Percentiles rank a stretch among this genome's conserved stretches.
Conservation (phyloP, 2,113 vertebrate species). For the Oryctolagus cuniculus region mOryCun1.1 NC_091450.1:21182501-21183000, state of each 20-base stretch:
- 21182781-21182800: background rate
- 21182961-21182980: background rate
- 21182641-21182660: background rate
- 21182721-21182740: too few species aligned
- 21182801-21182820: background rate
- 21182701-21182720: background rate
- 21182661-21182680: background rate
- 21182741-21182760: background rate
- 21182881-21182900: background rate
- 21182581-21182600: background rate
- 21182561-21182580: background rate
- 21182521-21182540: background rate
- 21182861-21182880: background rate
- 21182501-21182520: background rate
- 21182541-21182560: background rate
- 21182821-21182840: background rate
- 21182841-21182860: background rate
- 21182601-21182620: background rate
- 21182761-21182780: background rate
- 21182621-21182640: background rate
- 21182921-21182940: background rate
- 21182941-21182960: background rate
- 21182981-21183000: too few species aligned
- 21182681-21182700: background rate
- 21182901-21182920: too few species aligned